Evolutionary conservation across 2,113 vertebrate species (phyloP).

Genomic region (Canis aureus): DNA sequence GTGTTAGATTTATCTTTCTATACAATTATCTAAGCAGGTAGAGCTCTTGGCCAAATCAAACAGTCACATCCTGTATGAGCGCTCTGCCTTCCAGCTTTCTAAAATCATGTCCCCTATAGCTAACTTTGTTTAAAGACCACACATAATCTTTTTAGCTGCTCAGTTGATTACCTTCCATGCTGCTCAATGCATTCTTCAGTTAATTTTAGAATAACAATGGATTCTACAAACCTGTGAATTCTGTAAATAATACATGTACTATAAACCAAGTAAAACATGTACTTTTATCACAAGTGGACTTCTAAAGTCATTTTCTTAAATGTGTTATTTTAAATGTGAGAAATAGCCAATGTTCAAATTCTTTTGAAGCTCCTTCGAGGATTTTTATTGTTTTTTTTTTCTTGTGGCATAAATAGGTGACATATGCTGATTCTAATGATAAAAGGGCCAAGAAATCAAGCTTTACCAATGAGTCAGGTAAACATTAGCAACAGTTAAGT

Average conservation of each 20-base stretch:
- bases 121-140: constrained; percentile 25
- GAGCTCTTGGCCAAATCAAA: constrained; percentile 18
- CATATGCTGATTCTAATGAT: neutral
- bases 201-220: neutral
- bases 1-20: neutral
- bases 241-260: neutral
- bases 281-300: neutral
- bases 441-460: constrained; percentile 39
- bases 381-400: constrained; percentile 55
- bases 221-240: constrained; percentile 22
- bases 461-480: neutral
- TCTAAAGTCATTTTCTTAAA: constrained; percentile 37
- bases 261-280: neutral
- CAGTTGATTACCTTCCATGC: neutral
- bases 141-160: neutral
- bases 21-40: constrained; percentile 7
- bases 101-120: neutral
- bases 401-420: constrained; percentile 34
- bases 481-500: constrained; percentile 48
- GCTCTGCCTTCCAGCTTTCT: constrained; percentile 7
- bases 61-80: neutral
- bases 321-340: constrained; percentile 54
- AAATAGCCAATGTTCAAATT: constrained; percentile 13
- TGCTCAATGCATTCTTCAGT: neutral
- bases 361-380: constrained; percentile 13